Percentiles rank a stretch among this genome's conserved stretches.
Evolutionary conservation across 1,140 invertebrate genomes (phyloP).

Genomic region (Palaemon carinicauda): DNA sequence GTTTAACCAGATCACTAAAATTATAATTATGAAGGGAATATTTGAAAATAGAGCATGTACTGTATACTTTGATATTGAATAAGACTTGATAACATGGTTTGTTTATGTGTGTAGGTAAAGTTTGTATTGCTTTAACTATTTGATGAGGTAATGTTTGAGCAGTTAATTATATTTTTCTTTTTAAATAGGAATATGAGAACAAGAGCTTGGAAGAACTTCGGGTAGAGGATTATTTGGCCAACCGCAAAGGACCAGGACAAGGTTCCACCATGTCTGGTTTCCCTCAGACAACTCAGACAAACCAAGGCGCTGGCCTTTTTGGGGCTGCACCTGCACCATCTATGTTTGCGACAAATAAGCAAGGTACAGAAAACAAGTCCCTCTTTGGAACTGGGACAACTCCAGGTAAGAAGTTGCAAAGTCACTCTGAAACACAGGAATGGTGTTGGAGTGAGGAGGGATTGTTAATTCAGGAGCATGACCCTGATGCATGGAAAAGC

Average conservation of each 20-base stretch:
- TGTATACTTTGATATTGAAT: background rate
- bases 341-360: constrained; percentile 58
- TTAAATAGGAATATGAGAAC: constrained; percentile 91
- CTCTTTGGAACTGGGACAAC: constrained; percentile 63
- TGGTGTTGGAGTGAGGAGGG: too few species aligned
- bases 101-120: background rate
- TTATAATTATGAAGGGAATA: background rate
- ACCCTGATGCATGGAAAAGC: background rate
- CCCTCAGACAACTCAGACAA: constrained; percentile 33
- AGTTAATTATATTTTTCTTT: background rate
- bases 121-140: background rate
- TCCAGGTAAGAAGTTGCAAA: constrained; percentile 22
- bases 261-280: constrained; percentile 32
- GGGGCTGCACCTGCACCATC: constrained; percentile 56
- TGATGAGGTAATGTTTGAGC: background rate
- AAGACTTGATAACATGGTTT: background rate
- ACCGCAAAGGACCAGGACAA: constrained; percentile 76
- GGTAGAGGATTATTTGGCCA: constrained; percentile 90
- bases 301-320: constrained; percentile 57
- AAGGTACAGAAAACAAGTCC: constrained; percentile 62
- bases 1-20: too few species aligned
- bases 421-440: background rate
- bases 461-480: background rate
- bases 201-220: constrained; percentile 95
- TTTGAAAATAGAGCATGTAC: background rate